phyloP scores from a whole-genome alignment of 2,888 invertebrate genomes.

The Caenorhabditis sp. region DNA sequence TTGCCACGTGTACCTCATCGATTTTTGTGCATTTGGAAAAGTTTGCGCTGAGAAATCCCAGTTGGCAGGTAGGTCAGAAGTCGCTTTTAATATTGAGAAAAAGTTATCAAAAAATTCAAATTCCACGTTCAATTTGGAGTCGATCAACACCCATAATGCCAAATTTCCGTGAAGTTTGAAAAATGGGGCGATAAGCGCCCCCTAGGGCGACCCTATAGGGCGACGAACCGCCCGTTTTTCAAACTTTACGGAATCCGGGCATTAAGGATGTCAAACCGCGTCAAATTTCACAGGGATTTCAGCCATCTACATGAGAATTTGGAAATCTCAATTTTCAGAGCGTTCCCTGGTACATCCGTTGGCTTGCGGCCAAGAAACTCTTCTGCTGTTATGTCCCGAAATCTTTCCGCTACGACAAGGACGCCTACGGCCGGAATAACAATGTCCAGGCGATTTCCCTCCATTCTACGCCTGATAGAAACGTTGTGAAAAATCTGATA shows the following conservation, averaged over 20 bases:
- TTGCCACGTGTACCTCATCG: slow-evolving; percentile 80
- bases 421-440: slow-evolving; percentile 73
- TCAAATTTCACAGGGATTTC: neutral
- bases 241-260: too few species aligned
- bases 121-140: too few species aligned
- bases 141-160: too few species aligned
- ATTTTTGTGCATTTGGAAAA: slow-evolving; percentile 82
- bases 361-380: slow-evolving; percentile 79
- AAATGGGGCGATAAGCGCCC: too few species aligned
- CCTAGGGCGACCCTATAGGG: too few species aligned
- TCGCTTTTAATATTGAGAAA: too few species aligned
- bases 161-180: too few species aligned
- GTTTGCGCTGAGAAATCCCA: slow-evolving; percentile 79
- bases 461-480: slow-evolving; percentile 76
- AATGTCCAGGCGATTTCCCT: slow-evolving; percentile 74
- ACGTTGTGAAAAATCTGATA: slow-evolving; percentile 75
- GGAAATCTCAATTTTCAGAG: slow-evolving; percentile 64
- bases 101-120: neutral
- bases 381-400: slow-evolving; percentile 81
- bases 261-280: too few species aligned
- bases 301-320: too few species aligned
- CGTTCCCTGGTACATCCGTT: slow-evolving; percentile 78
- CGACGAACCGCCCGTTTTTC: too few species aligned
- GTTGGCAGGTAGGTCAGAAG: slow-evolving; percentile 75
- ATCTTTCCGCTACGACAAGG: slow-evolving; percentile 73